Base-by-base conservation (phyloP, 2,113 vertebrate species). In the Misgurnus anguillicaudatus region DNA sequence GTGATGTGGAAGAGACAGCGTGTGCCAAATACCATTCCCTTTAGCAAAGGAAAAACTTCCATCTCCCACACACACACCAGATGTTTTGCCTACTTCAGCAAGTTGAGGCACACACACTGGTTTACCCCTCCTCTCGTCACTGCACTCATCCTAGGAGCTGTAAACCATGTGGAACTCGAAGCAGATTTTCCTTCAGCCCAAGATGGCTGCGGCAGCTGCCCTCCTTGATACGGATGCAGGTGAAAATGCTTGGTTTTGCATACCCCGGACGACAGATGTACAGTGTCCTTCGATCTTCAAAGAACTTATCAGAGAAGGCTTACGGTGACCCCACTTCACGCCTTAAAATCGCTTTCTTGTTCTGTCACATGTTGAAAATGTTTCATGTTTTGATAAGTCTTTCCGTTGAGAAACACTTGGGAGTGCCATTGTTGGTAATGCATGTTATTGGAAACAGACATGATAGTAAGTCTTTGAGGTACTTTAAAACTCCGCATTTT, bases 41-140 rank as follows among this genome's bases (percentile, higher is more conserved):
- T 87, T 66, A 90, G 69, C 83, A 85, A 76, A 85, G 8, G 70
- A 76, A 86, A 85, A 78, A 82, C 83, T 85, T 85, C 84, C 85
- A 77, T 62, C 86, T 82, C 77, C 78, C 82, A 80, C 53, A 77
- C 68, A 81, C 78, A 82, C 76, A 79, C 83, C 86, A 88, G 85
- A 88, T 88, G 86, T 87, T 86, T 81, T 80, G 83, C 85, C 80
- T 79, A 87, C 83, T 86, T 87, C 78, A 88, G 85, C 86, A 87
- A 86, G 86, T 88, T 84, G 72, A 86, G 78, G 85, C 87, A 85
- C 65, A 84, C 41, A 64, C 63, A 70, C 63, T 21, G 10, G 21
- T 17, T 21, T 47, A 24, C 65, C 47, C 77, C 45, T 73, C 62
- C 69, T n/a, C 58, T 70, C 38, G 51, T 57, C 45, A 51, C 75